A percentile compares a stretch with the other conserved stretches of the same genome.
Conservation (phyloP, 1,140 invertebrate species). For the Drosophila melanogaster region DNA sequence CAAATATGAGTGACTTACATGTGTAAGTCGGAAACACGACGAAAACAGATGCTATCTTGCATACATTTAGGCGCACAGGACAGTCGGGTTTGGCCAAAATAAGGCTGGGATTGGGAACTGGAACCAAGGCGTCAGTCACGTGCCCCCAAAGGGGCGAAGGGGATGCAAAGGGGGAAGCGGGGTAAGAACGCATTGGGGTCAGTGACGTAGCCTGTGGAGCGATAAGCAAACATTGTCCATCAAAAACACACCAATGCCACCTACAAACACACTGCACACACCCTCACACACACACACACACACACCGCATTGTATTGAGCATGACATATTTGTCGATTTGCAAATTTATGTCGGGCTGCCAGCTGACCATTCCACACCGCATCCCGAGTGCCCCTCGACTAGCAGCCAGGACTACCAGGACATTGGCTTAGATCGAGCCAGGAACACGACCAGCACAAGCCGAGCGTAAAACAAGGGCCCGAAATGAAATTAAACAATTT, state of each 20-base stretch:
- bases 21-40: constrained; percentile 81
- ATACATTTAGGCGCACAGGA: constrained; percentile 70
- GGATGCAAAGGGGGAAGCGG: neutral
- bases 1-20: constrained; percentile 80
- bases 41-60: constrained; percentile 81
- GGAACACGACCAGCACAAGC: constrained; percentile 36
- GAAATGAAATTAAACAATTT: constrained; percentile 72
- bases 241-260: constrained; percentile 74
- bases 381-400: neutral
- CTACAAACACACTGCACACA: constrained; percentile 9
- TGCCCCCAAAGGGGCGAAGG: constrained; percentile 25
- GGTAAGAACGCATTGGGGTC: constrained; percentile 38
- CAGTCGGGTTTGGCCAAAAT: constrained; percentile 24
- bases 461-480: constrained; percentile 34
- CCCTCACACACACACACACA: constrained; percentile 2
- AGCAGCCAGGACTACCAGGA: constrained; percentile 17
- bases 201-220: constrained; percentile 50
- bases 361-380: constrained; percentile 12
- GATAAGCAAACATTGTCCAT: constrained; percentile 81
- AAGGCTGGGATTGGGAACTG: constrained; percentile 18
- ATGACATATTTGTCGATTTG: constrained; percentile 81
- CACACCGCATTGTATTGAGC: constrained; percentile 69
- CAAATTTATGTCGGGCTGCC: constrained; percentile 69
- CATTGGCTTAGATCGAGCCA: constrained; percentile 41
- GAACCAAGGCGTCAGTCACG: constrained; percentile 68